Evolutionary conservation across 1,140 invertebrate genomes (phyloP), one percentile per base, ranked within the genome.

Genomic region (Drosophila nigromelanica): DNA sequence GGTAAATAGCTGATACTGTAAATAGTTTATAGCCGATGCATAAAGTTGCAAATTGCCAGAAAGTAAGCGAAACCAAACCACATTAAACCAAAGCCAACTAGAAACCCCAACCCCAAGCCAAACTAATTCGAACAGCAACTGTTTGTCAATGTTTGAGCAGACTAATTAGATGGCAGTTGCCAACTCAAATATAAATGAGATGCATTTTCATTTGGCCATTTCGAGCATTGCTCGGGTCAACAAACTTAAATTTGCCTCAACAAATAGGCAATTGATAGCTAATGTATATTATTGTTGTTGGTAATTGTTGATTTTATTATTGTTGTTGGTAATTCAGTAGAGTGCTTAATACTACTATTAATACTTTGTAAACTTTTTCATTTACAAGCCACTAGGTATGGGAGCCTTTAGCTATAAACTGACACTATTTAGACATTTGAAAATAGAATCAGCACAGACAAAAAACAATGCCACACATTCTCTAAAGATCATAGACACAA

Each of bases 1-100:
- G 82, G 82, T 89, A 89, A 82, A 86, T 87, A 76, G 61, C 80
- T 69, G 75, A 87, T 80, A 75, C 78, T 76, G 81, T 87, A 86
- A 86, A 86, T 89, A 89, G 79, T 89, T 89, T 82, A 76, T 82
- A 60, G 72, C 63, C 59, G 60, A 77, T 81, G 73, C 81, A 87
- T 78, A 81, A 81, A 76, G 51, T 70, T 75, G 70, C 74, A 80
- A 80, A 77, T 80, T 83, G 62, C 61, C 63, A 70, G 61, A 71
- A 70, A 67, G 80, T 71, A 61, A 67, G 33, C 52, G 39, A 33
- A 30, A 51, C 5, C 27, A 67, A 24, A 21, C 56, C 43, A 47
- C 27, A 43, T 12, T 35, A 58, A 54, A 59, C 61, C 62, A 69
- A 54, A 52, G 24, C 24, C 43, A 60, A n/a, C 54, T 47, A 40